Percentiles rank a stretch among this genome's conserved stretches.
phyloP scores from a whole-genome alignment of 2,797 vertebrate genomes.

The Buphagus erythrorhynchus region DNA sequence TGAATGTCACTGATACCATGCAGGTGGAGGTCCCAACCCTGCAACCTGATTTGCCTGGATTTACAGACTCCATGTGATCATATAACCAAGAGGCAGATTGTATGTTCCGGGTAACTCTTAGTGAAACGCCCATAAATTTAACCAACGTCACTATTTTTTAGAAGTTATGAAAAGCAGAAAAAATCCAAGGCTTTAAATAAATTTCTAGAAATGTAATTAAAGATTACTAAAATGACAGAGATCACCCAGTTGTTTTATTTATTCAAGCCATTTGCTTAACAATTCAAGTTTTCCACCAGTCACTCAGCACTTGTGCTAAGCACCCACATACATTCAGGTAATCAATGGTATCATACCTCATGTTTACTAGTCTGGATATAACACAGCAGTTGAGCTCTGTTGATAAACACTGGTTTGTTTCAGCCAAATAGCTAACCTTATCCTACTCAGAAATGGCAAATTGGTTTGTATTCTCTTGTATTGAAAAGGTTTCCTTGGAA shows the following conservation, averaged over 20 bases:
- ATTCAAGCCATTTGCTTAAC: slow-evolving; percentile 80
- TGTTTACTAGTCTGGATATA: slow-evolving; percentile 30
- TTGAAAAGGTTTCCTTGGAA: slow-evolving; percentile 47
- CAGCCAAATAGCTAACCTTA: slow-evolving; percentile 37
- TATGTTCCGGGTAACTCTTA: neutral
- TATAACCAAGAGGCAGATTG: neutral
- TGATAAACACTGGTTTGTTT: slow-evolving; percentile 31
- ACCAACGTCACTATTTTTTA: neutral
- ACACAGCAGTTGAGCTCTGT: slow-evolving; percentile 5
- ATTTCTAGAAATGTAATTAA: slow-evolving; percentile 1
- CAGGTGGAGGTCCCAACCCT: neutral
- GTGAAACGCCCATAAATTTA: neutral
- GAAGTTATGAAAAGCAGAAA: neutral
- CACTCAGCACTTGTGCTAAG: slow-evolving; percentile 51
- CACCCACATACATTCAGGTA: slow-evolving; percentile 47
- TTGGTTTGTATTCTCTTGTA: slow-evolving; percentile 30
- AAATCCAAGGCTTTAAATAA: neutral
- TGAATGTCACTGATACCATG: neutral
- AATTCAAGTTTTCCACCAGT: slow-evolving; percentile 55
- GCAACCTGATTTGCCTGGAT: neutral
- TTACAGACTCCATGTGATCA: neutral
- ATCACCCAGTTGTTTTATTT: slow-evolving; percentile 22
- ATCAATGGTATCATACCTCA: slow-evolving; percentile 42
- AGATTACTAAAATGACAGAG: slow-evolving; percentile 11
- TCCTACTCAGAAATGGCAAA: slow-evolving; percentile 18